phyloP scores from a whole-genome alignment of 2,888 invertebrate genomes.

The Hypolimnas misippus region DNA sequence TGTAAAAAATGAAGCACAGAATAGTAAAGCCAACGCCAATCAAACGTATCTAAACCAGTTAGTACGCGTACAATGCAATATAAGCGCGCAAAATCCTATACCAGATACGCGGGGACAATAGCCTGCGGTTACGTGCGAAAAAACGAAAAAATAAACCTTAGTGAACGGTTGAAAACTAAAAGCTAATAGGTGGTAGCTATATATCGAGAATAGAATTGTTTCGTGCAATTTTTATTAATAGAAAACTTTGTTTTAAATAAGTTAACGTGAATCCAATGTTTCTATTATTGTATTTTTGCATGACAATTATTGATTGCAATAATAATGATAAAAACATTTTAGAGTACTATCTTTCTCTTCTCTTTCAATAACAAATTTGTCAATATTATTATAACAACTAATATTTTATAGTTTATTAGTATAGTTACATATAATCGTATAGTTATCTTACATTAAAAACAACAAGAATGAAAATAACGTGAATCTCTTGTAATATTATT shows the following conservation, averaged over 20 bases:
- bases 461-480: too few species aligned
- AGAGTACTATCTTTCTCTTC: too few species aligned
- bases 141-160: conserved; percentile 32
- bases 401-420: too few species aligned
- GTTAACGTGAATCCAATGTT: background rate
- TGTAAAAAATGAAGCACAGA: conserved; percentile 19
- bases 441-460: too few species aligned
- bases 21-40: conserved; percentile 38
- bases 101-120: conserved; percentile 40
- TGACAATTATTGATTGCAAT: too few species aligned
- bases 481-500: too few species aligned
- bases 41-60: conserved; percentile 42
- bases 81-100: conserved; percentile 40
- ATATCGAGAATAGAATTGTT: conserved; percentile 10
- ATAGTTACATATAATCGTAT: too few species aligned
- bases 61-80: conserved; percentile 40
- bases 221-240: conserved; percentile 3
- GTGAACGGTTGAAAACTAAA: conserved; percentile 37
- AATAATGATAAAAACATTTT: too few species aligned
- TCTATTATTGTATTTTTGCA: too few species aligned
- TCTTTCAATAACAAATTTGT: too few species aligned
- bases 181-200: conserved; percentile 22
- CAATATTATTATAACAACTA: too few species aligned
- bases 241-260: background rate
- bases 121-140: conserved; percentile 41